A percentile compares a stretch with the other conserved stretches of the same genome.
Evolutionary conservation across 2,888 invertebrate species (phyloP).

Genomic region (Cartodere bifasciata): DNA sequence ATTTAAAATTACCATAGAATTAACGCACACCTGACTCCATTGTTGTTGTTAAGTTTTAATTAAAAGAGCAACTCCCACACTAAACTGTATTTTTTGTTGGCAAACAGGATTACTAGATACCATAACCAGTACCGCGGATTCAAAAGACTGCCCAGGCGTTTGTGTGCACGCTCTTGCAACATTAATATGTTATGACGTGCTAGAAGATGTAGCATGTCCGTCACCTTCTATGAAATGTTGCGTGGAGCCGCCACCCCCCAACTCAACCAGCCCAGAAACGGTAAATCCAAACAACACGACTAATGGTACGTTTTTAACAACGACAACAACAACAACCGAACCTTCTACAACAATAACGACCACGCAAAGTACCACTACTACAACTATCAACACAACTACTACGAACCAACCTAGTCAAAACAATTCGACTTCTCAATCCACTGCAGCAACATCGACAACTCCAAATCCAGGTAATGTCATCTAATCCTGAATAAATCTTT

Average conservation of each 20-base stretch:
- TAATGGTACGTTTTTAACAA: too few relatives aligned
- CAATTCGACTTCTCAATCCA: conserved; percentile 23
- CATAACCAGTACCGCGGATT: conserved; percentile 71
- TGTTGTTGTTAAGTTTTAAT: too few relatives aligned
- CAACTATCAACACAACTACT: conserved; percentile 24
- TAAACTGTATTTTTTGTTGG: too few relatives aligned
- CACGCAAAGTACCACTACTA: conserved; percentile 27
- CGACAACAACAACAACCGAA: conserved; percentile 8
- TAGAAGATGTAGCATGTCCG: conserved; percentile 71
- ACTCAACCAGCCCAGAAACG: conserved; percentile 30
- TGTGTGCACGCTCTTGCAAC: conserved; percentile 80
- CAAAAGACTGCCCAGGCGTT: conserved; percentile 78
- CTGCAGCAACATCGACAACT: conserved; percentile 8
- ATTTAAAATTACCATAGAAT: too few relatives aligned
- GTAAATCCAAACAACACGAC: conserved; percentile 5
- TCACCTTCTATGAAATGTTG: conserved; percentile 75
- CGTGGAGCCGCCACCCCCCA: conserved; percentile 58
- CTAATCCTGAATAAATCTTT: too few relatives aligned
- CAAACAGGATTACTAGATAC: conserved; percentile 66
- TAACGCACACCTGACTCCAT: too few relatives aligned
- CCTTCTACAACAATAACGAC: conserved; percentile 17
- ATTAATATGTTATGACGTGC: conserved; percentile 72
- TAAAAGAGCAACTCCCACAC: too few relatives aligned
- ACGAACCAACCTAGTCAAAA: conserved; percentile 20
- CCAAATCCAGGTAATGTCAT: conserved; percentile 6